Evolutionary conservation across 2,797 vertebrate species (phyloP).

Genomic region (Poeciliopsis gracilis): DNA sequence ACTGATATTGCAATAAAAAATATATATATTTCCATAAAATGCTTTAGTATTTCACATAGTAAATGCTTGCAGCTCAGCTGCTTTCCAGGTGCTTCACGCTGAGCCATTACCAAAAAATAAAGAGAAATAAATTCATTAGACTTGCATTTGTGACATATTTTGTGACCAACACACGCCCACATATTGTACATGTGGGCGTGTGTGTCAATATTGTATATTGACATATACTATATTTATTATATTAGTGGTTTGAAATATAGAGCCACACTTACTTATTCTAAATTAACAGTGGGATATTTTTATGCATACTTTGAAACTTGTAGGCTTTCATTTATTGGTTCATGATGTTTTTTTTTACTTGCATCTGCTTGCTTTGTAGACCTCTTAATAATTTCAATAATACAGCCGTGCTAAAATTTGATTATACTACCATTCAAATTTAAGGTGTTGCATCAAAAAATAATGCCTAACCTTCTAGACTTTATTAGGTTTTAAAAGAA

Average conservation of each 20-base stretch:
- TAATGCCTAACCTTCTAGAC: not conserved
- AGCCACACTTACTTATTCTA: not conserved
- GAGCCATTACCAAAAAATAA: not conserved
- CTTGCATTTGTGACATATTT: conserved; percentile 25
- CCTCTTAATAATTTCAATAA: not conserved
- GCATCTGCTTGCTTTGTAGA: not conserved
- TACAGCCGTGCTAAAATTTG: not conserved
- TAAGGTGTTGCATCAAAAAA: not conserved
- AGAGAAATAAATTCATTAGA: conserved; percentile 4
- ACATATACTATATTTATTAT: conserved; percentile 22
- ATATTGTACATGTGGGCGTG: conserved; percentile 12
- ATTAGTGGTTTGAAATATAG: not conserved
- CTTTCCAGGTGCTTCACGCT: too few species aligned
- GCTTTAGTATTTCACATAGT: not conserved
- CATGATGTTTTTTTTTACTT: not conserved
- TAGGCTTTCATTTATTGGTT: not conserved
- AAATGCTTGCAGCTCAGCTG: too few species aligned
- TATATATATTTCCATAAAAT: not conserved
- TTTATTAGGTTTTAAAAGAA: not conserved
- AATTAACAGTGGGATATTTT: not conserved
- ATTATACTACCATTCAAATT: not conserved
- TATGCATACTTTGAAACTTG: not conserved
- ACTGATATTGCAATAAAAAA: not conserved
- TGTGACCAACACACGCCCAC: conserved; percentile 2
- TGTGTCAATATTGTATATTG: too few species aligned